Conservation (phyloP, 2,797 vertebrate genomes). For the Trachops cirrhosus region DNA sequence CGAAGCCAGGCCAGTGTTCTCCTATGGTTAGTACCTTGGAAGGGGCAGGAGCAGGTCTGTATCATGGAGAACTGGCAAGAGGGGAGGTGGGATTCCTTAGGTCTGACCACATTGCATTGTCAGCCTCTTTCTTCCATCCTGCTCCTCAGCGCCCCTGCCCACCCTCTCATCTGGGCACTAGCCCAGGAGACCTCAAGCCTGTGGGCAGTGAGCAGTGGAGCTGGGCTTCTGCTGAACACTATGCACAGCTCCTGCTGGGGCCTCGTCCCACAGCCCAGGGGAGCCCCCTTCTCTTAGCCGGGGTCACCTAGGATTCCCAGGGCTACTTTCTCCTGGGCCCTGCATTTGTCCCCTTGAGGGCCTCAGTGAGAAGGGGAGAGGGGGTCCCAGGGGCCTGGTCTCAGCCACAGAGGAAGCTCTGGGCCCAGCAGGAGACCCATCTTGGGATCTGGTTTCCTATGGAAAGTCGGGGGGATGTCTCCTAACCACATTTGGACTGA, state of each 20-base stretch:
- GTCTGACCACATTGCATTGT: neutral
- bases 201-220: neutral
- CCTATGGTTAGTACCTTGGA: neutral
- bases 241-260: neutral
- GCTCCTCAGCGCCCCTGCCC: too few relatives aligned
- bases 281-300: neutral
- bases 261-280: neutral
- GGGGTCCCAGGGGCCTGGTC: neutral
- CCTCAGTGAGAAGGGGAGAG: neutral
- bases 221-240: neutral
- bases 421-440: neutral
- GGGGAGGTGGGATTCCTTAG: neutral
- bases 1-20: fast-evolving
- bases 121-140: neutral
- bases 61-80: neutral
- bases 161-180: neutral
- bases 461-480: neutral
- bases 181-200: neutral
- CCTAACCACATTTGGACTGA: too few relatives aligned
- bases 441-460: neutral
- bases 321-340: neutral
- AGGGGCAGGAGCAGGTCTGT: neutral
- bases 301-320: neutral
- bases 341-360: neutral
- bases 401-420: neutral